Evolutionary conservation across 2,888 invertebrate genomes (phyloP).

Genomic region (Spodoptera exigua): DNA sequence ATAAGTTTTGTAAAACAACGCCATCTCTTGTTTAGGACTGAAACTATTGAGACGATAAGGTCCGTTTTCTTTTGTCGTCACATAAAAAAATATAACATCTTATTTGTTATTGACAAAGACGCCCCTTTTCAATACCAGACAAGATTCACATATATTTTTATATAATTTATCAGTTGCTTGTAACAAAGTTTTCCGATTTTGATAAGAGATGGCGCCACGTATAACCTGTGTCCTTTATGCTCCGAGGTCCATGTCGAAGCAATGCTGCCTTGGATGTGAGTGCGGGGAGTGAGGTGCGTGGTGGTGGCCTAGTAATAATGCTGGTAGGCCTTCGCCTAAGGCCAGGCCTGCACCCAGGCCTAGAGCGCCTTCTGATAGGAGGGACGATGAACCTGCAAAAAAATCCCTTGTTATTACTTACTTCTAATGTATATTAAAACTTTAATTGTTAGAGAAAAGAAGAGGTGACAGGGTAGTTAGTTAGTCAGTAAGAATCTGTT

Average conservation of each 20-base stretch:
- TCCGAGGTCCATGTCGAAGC: conserved; percentile 86
- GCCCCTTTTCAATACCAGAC: too few species aligned
- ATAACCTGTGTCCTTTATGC: conserved; percentile 56
- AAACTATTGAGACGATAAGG: conserved; percentile 3
- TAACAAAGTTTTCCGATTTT: background rate
- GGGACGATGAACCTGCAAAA: conserved; percentile 64
- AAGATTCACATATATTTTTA: background rate
- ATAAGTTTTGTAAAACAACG: conserved; percentile 38
- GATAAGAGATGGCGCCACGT: conserved; percentile 28
- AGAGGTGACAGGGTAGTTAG: too few species aligned
- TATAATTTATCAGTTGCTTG: background rate
- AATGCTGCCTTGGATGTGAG: conserved; percentile 77
- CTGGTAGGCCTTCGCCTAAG: conserved; percentile 70
- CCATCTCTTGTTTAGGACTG: conserved; percentile 43
- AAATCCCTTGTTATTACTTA: too few species aligned
- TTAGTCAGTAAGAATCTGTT: too few species aligned
- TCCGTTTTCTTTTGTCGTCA: background rate
- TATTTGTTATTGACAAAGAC: too few species aligned
- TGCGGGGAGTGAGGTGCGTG: conserved; percentile 84
- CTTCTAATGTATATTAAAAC: too few species aligned
- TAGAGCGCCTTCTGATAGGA: conserved; percentile 67
- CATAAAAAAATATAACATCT: too few species aligned
- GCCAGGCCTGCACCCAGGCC: conserved; percentile 66
- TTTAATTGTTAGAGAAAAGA: too few species aligned
- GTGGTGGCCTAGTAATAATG: conserved; percentile 78